phyloP scores from a whole-genome alignment of 2,113 vertebrate species.

The Spermophilus dauricus region DNA sequence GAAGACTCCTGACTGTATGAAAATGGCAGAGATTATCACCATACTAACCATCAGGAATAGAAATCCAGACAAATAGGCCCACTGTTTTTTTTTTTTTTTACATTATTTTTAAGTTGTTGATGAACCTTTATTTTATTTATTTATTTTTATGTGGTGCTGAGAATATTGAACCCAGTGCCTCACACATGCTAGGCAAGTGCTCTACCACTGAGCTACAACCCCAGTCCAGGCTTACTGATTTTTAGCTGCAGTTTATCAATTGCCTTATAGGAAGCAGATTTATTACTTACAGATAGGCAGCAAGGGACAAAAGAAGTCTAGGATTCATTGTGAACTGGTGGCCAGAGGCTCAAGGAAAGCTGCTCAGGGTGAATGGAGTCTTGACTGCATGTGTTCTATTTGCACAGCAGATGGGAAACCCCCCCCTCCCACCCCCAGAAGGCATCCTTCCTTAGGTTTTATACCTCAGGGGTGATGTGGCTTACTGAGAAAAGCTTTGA shows the following conservation, averaged over 20 bases:
- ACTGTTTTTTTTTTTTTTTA: too few relatives aligned
- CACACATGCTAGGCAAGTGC: too few relatives aligned
- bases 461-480: not conserved
- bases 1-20: not conserved
- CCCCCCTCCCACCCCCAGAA: not conserved
- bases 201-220: too few relatives aligned
- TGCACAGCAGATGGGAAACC: not conserved
- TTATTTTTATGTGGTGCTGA: too few relatives aligned
- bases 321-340: not conserved
- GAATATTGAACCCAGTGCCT: too few relatives aligned
- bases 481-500: not conserved
- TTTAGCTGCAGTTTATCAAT: not conserved
- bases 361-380: not conserved
- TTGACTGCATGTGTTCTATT: not conserved
- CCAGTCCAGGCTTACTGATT: not conserved
- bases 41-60: not conserved
- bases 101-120: too few relatives aligned
- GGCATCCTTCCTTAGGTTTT: not conserved
- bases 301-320: not conserved
- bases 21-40: not conserved
- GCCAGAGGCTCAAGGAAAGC: not conserved
- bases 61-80: not conserved
- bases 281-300: not conserved
- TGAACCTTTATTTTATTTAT: too few relatives aligned
- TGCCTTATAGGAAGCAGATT: not conserved